phyloP scores from a whole-genome alignment of 2,797 vertebrate species.

The Takifugu rubripes region DNA sequence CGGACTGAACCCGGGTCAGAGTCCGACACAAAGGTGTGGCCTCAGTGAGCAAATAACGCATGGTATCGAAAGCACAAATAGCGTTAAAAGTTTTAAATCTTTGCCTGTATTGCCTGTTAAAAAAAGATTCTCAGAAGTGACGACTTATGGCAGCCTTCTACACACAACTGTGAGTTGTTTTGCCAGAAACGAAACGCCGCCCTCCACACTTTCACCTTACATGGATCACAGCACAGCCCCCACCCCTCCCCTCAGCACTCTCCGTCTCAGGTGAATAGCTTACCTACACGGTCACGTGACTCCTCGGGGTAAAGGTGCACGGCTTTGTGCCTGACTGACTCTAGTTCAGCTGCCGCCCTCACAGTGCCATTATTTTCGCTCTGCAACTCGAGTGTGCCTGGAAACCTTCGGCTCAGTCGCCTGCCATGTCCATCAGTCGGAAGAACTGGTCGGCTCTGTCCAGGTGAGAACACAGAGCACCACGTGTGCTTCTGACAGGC shows the following conservation, averaged over 20 bases:
- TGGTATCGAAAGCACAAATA: conserved; percentile 12
- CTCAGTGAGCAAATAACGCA: conserved; percentile 1
- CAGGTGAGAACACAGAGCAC: conserved; percentile 76
- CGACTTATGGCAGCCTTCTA: too few species aligned
- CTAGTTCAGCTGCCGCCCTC: conserved; percentile 27
- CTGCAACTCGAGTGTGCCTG: conserved; percentile 9
- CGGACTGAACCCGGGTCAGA: conserved; percentile 60
- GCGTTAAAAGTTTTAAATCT: conserved; percentile 8
- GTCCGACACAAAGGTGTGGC: conserved; percentile 66
- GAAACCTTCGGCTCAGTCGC: not conserved
- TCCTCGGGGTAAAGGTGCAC: conserved; percentile 81
- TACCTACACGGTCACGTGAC: conserved; percentile 80
- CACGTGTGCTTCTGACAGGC: not conserved
- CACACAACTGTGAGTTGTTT: not conserved
- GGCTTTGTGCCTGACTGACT: conserved; percentile 45
- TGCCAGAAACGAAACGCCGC: not conserved
- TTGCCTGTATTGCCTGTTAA: not conserved
- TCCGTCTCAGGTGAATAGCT: conserved; percentile 47
- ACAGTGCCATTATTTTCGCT: conserved; percentile 10
- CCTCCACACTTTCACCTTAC: conserved; percentile 29
- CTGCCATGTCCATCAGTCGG: conserved; percentile 81
- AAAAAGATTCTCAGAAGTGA: too few species aligned
- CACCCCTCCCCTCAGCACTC: conserved; percentile 14
- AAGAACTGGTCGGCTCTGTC: conserved; percentile 92
- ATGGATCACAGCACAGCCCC: conserved; percentile 28